phyloP scores from a whole-genome alignment of 2,113 vertebrate genomes.

The Otis tarda region DNA sequence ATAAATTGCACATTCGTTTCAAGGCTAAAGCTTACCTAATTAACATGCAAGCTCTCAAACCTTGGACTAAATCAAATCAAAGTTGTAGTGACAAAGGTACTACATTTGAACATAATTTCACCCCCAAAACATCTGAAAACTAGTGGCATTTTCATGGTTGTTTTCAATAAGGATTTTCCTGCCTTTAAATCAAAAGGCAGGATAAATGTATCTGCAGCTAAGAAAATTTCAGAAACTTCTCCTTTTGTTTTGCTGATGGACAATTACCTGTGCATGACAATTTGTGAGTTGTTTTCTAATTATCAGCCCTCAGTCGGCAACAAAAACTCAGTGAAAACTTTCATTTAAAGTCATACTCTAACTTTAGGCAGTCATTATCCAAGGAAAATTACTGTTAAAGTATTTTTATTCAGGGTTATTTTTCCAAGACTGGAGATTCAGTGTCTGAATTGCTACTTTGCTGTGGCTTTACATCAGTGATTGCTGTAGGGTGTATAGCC shows the following conservation, averaged over 20 bases:
- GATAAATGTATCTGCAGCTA: background rate
- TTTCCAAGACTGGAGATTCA: background rate
- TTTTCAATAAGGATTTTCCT: background rate
- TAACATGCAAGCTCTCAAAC: background rate
- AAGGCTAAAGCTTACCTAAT: background rate
- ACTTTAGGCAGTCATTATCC: background rate
- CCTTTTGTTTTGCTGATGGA: background rate
- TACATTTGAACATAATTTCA: background rate
- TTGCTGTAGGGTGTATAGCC: slow-evolving; percentile 7
- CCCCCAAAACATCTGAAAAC: background rate
- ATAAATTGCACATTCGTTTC: background rate
- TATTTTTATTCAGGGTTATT: background rate
- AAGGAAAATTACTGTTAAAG: background rate
- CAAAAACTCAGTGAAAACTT: background rate
- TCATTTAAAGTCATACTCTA: background rate
- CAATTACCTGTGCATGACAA: background rate
- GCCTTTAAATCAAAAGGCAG: background rate
- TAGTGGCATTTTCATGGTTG: background rate
- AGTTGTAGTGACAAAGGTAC: background rate
- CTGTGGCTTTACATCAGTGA: background rate
- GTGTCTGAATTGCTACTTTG: background rate
- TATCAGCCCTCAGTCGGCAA: background rate
- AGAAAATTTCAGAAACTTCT: background rate
- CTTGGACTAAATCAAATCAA: background rate
- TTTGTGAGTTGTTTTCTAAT: background rate